Evolutionary conservation across 2,888 invertebrate species (phyloP), one percentile per base, ranked within the genome.

Genomic region (Synergus laeviventris): DNA sequence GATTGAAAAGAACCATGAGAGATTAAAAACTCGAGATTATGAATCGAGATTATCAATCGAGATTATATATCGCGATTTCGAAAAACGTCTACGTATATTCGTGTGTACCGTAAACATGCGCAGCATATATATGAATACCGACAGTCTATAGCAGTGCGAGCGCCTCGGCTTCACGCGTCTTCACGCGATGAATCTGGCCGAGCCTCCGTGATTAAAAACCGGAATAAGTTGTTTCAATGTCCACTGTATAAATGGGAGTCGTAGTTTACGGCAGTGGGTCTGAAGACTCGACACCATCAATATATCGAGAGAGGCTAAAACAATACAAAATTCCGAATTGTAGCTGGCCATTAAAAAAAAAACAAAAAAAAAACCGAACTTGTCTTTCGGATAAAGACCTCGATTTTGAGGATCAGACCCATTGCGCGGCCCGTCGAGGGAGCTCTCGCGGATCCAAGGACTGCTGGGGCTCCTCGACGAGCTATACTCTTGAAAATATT

Each of bases 151-250:
- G 90, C 90, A 91, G 90, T 89, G 91, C 90, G 91, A 91, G 91
- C 89, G 89, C 89, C 89, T 91, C 90, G 89, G 89, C 89, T 85
- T 85, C 86, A 84, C 83, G 90, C 87, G 90, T 90, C 82, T 87
- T 89, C 89, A 88, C 89, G 89, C 88, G 86, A 82, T 86, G 87
- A 85, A 83, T 83, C 83, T 81, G 86, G 82, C 88, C 89, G 90
- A 89, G 91, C 90, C 90, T 91, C 91, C 90, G 90, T 90, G 87
- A 90, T 91, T 91, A 90, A 89, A 91, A 91, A 91, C 91, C 91
- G 91, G 91, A 90, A 91, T 91, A 91, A 91, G 90, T 91, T 91
- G 88, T 91, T 91, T 90, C 84, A 90, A 91, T 91, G 89, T 91
- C 90, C 90, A 90, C 87, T 90, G 89, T 90, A 89, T 89, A 90